phyloP scores from a whole-genome alignment of 2,888 invertebrate genomes.

The Pristionchus exspectatus region DNA sequence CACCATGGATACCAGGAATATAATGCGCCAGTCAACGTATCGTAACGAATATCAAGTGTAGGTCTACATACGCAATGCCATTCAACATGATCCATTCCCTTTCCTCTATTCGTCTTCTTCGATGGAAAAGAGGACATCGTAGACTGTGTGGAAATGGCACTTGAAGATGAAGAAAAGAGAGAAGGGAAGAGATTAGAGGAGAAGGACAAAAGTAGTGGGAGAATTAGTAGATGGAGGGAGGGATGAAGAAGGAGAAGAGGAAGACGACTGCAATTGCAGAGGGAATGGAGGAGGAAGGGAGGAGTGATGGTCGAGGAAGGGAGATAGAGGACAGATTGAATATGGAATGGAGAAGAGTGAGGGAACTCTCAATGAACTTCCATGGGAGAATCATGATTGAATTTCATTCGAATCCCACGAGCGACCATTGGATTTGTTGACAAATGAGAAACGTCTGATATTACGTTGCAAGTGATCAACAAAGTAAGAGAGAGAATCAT shows the following conservation, averaged over 20 bases:
- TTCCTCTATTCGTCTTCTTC: background rate
- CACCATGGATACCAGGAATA: too few species aligned
- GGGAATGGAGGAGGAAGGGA: background rate
- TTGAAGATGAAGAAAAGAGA: constrained; percentile 6
- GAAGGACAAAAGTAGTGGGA: constrained; percentile 1
- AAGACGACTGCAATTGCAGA: constrained; percentile 6
- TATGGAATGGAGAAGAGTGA: background rate
- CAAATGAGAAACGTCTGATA: background rate
- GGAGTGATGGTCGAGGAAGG: background rate
- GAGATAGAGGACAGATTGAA: background rate
- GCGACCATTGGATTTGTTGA: background rate
- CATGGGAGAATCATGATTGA: background rate
- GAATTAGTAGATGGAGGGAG: constrained; percentile 32
- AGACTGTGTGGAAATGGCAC: constrained; percentile 18
- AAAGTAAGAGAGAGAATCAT: background rate
- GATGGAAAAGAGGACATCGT: background rate
- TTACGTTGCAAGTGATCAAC: background rate
- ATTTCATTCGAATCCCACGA: background rate
- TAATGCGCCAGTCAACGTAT: too few species aligned
- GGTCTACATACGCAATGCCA: background rate
- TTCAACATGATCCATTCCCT: background rate
- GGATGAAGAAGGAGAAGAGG: background rate
- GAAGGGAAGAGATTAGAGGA: background rate
- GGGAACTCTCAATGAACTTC: background rate
- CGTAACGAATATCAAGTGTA: too few species aligned